A percentile compares a stretch with the other conserved stretches of the same genome.
Conservation (phyloP, 92 coral and sea anemone species). For the Meandrina meandrites region DNA sequence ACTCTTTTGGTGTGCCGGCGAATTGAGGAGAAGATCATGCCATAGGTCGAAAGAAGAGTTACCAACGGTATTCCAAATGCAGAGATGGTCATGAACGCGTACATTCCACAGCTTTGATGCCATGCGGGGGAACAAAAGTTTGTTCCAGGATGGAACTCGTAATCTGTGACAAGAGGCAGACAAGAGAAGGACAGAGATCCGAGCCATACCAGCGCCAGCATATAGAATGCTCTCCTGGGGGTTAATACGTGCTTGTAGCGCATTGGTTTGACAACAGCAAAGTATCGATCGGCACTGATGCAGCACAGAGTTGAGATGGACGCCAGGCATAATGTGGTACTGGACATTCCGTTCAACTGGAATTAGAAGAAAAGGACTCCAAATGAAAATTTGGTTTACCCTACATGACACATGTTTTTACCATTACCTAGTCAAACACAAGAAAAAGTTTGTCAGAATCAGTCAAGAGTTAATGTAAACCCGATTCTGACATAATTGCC, state of each 20-base stretch:
- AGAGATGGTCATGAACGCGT: conserved; percentile 65
- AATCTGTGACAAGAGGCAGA: conserved; percentile 69
- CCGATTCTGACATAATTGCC: too few species aligned
- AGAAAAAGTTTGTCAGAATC: too few species aligned
- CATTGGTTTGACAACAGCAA: conserved; percentile 91
- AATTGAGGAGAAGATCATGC: conserved; percentile 74
- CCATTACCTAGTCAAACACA: too few species aligned
- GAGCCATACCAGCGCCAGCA: conserved; percentile 69
- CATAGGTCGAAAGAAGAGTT: conserved; percentile 75
- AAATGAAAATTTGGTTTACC: not conserved
- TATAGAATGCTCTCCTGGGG: conserved; percentile 56
- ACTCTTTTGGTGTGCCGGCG: conserved; percentile 77
- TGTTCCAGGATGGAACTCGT: conserved; percentile 77
- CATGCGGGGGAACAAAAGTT: conserved; percentile 87
- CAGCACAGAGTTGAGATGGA: conserved; percentile 86
- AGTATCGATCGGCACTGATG: conserved; percentile 91
- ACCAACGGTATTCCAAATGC: conserved; percentile 81
- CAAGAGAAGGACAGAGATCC: conserved; percentile 65
- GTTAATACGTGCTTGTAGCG: conserved; percentile 79
- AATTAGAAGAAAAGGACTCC: not conserved
- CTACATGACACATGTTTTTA: too few species aligned
- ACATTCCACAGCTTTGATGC: conserved; percentile 76
- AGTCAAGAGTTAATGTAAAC: too few species aligned
- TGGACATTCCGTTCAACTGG: conserved; percentile 89
- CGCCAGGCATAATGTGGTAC: conserved; percentile 74